Evolutionary conservation across 2,113 vertebrate species (phyloP).

Genomic region (Mungos mungo): DNA sequence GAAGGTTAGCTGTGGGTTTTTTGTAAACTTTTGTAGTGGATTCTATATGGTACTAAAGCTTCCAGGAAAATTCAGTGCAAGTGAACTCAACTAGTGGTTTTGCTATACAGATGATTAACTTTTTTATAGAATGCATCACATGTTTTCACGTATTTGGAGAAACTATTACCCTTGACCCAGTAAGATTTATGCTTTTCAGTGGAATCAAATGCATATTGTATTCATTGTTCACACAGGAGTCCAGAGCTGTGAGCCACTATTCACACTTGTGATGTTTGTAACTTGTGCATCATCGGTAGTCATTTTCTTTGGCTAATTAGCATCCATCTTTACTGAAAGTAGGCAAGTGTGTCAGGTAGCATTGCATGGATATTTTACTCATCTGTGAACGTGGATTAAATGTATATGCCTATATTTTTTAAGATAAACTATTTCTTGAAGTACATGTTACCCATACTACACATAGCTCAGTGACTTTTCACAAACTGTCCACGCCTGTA

Average conservation of each 20-base stretch:
- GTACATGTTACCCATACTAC: neutral
- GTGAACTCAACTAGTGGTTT: neutral
- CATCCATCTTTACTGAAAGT: neutral
- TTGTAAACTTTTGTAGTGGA: neutral
- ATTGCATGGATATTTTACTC: neutral
- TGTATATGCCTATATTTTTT: neutral
- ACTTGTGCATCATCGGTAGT: neutral
- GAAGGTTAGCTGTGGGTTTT: neutral
- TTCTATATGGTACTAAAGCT: neutral
- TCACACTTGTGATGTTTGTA: neutral
- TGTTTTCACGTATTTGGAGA: constrained; percentile 25
- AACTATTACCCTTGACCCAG: constrained; percentile 24
- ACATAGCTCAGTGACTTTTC: neutral
- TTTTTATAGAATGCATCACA: constrained; percentile 23
- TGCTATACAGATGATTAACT: neutral
- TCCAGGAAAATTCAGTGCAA: constrained; percentile 7
- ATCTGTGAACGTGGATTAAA: neutral
- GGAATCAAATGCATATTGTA: neutral
- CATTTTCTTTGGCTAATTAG: constrained; percentile 12
- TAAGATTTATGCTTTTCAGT: constrained; percentile 8
- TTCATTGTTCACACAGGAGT: constrained; percentile 6
- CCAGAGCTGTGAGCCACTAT: neutral
- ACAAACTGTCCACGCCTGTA: neutral
- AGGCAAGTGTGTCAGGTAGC: constrained; percentile 6
- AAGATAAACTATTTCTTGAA: neutral